A percentile compares a stretch with the other conserved stretches of the same genome.
These are phyloP conservation scores for Scolopax bukidnonensis DNA, from an alignment of 2,797 vertebrate species.

Conservation along the genomic window DNA sequence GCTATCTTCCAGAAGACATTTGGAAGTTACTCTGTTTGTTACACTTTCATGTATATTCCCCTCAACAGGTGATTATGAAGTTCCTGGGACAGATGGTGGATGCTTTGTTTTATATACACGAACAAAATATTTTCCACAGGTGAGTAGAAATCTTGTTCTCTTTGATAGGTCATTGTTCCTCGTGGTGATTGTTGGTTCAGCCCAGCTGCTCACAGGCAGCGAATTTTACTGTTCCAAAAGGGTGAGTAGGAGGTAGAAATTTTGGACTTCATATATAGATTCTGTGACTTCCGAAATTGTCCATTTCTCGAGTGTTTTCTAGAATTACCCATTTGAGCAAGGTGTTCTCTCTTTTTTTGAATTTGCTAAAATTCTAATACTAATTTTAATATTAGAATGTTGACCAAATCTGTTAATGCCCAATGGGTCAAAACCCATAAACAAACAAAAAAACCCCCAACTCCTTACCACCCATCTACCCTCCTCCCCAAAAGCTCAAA, in stretches of 20 bases:
- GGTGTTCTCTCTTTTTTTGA: background rate
- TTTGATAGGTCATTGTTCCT: background rate
- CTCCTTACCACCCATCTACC: background rate
- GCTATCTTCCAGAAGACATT: background rate
- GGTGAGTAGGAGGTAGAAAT: background rate
- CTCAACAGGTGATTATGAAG: conserved; percentile 71
- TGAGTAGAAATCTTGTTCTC: background rate
- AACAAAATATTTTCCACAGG: conserved; percentile 77
- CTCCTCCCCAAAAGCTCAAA: background rate
- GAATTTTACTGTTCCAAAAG: background rate
- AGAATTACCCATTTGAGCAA: background rate
- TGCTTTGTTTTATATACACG: conserved; percentile 78
- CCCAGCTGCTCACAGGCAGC: background rate
- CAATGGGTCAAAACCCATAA: background rate
- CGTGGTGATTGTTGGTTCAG: background rate
- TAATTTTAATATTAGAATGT: background rate
- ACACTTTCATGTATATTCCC: background rate
- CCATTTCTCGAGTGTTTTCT: background rate
- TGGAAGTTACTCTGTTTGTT: background rate
- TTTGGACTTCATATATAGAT: background rate
- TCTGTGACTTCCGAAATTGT: background rate
- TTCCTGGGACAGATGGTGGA: conserved; percentile 79
- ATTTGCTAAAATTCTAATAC: background rate
- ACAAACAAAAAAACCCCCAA: background rate
- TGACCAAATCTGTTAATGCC: background rate